Conservation (phyloP, 2,888 invertebrate species). For the Drosophila setosimentum region DNA sequence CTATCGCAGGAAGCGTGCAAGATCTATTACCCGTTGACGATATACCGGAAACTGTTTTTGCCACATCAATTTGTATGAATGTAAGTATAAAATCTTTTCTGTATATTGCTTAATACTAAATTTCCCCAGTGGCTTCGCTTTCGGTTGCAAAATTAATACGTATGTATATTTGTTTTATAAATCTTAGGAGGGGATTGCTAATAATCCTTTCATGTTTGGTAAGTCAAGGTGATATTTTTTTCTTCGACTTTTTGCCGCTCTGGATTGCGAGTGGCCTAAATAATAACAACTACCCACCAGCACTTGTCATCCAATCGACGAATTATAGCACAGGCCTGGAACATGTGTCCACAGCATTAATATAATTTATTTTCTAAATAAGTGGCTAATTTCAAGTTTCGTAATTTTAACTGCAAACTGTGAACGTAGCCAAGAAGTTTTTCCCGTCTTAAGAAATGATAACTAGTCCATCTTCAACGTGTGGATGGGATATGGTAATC, state of each 20-base stretch:
- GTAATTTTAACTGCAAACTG: neutral
- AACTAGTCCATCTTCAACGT: neutral
- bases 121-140: neutral
- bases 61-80: conserved; percentile 90
- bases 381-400: neutral
- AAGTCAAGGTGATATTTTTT: neutral
- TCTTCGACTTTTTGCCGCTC: neutral
- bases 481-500: neutral
- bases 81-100: conserved; percentile 87
- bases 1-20: conserved; percentile 45
- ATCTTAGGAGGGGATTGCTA: neutral
- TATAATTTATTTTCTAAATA: neutral
- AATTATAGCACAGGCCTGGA: neutral
- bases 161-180: neutral
- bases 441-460: neutral
- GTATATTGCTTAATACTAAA: neutral
- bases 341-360: neutral
- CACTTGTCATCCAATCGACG: neutral
- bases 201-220: neutral
- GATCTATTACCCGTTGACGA: conserved; percentile 46
- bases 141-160: neutral
- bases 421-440: neutral
- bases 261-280: neutral
- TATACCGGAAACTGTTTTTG: conserved; percentile 86
- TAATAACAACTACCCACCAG: neutral